Evolutionary conservation across 2,888 invertebrate genomes (phyloP), one percentile per base, ranked within the genome.

Genomic region (Ectobius pallidus): DNA sequence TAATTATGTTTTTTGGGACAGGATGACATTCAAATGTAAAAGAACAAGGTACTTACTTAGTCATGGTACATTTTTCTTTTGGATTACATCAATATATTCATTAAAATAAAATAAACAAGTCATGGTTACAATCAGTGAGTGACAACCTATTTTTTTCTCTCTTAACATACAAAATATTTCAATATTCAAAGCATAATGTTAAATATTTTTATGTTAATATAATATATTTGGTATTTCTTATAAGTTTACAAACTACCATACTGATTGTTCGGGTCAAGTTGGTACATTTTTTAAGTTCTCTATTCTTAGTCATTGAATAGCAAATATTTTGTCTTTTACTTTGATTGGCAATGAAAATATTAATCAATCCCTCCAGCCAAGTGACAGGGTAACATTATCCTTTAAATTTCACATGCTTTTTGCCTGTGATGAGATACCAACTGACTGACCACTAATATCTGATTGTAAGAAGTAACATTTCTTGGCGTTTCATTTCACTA

Each of bases 131-230:
- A 42, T 22, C 20, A 44, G 18, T 63, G 20, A 25, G 39, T 42
- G 20, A 39, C 42, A 63, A 39, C 42, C 46, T 42, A 69, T 7
- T 11, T 34, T 7, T 34, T 34, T 34, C 11, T 7, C 11, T 34
- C 52, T 42, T 70, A 42, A 70, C 70, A 58, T 70, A 70, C 61
- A 70, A 70, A 70, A 70, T 58, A 55, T 25, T 55, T 42, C 42
- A 69, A 30, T 58, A 25, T 42, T 70, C 14, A 42, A 55, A 25
- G 32, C 32, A 20, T 9, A 39, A 42, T 70, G 61, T 58, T 58
- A 70, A 69, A 39, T 52, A 52, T 34, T 70, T 69, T 34, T 32
- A 58, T 14, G 42, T 42, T 58, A 58, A 70, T 58, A 70, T 58
- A 46, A 7, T 7, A 44, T 65, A 65, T 65, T 65, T 65, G 65